Evolutionary conservation across 2,113 vertebrate genomes (phyloP).

Genomic region (Coturnix japonica): DNA sequence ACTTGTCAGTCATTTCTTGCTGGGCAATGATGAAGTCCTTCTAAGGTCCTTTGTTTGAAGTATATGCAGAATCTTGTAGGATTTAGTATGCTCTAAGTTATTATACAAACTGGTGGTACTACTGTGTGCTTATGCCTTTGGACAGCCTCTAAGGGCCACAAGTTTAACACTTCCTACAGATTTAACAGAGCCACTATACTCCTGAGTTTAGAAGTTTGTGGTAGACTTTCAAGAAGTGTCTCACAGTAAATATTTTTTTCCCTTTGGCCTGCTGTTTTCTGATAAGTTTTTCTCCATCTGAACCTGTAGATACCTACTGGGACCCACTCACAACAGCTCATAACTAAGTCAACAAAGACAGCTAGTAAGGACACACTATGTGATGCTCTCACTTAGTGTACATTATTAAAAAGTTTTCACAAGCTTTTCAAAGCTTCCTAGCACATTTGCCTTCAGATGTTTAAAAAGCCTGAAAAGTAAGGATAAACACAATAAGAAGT

Average conservation of each 20-base stretch:
- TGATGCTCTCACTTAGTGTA: neutral
- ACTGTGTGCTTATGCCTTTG: neutral
- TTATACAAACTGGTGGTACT: neutral
- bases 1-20: neutral
- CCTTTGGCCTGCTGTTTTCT: neutral
- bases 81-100: neutral
- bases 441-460: neutral
- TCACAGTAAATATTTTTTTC: neutral
- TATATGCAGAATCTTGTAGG: neutral
- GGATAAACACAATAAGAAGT: neutral
- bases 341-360: neutral
- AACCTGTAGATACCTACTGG: neutral
- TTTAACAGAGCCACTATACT: neutral
- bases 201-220: neutral
- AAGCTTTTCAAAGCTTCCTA: neutral
- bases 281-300: neutral
- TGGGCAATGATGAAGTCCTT: neutral
- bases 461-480: neutral
- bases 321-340: rapidly evolving
- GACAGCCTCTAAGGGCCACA: no score
- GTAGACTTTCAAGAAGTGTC: neutral
- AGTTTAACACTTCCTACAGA: neutral
- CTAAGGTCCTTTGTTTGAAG: neutral
- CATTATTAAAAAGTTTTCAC: neutral
- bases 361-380: neutral